These are phyloP conservation scores for Cyanocitta stelleri DNA, from an alignment of 2,113 vertebrate species.

Conservation along the genomic window DNA sequence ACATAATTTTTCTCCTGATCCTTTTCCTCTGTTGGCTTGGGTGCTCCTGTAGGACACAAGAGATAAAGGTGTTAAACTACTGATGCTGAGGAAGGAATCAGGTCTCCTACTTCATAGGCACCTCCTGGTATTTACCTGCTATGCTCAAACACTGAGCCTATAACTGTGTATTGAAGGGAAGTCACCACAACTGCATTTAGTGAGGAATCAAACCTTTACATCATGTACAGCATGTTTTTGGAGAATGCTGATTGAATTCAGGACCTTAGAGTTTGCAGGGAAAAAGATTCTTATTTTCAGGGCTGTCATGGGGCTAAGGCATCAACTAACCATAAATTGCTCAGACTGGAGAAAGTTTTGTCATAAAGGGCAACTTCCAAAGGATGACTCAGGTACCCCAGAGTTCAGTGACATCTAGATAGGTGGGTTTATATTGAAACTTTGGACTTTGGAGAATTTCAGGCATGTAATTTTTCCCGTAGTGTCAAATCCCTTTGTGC, in stretches of 20 bases:
- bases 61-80: not conserved
- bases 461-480: not conserved
- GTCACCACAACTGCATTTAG: not conserved
- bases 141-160: not conserved
- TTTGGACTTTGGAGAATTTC: not conserved
- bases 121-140: not conserved
- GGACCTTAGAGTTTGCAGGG: not conserved
- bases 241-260: not conserved
- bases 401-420: not conserved
- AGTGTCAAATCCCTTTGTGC: not conserved
- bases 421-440: not conserved
- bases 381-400: not conserved
- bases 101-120: not conserved
- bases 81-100: not conserved
- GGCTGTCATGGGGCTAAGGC: not conserved
- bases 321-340: not conserved
- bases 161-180: not conserved
- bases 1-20: not conserved
- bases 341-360: not conserved
- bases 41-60: not conserved
- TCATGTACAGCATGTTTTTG: accelerated
- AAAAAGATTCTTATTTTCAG: not conserved
- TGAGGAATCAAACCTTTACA: not conserved
- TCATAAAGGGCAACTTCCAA: not conserved
- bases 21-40: not conserved